Conservation (phyloP, 2,797 vertebrate genomes). For the Holocentrus rufus region DNA sequence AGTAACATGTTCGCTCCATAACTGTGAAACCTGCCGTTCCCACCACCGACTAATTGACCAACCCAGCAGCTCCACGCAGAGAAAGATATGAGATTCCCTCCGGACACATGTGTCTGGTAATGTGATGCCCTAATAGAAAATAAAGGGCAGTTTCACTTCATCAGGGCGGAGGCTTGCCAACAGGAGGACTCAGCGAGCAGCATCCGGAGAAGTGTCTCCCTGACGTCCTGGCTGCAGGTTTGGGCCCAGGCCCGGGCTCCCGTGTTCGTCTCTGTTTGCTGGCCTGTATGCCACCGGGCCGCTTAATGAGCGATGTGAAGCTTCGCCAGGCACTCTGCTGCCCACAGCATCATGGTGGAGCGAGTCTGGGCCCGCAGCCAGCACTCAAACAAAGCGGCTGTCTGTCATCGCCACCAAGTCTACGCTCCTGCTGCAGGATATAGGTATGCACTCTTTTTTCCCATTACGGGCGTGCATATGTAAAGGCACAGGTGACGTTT, state of each 20-base stretch:
- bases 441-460: constrained; percentile 44
- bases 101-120: neutral
- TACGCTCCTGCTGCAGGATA: constrained; percentile 34
- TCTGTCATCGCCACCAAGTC: constrained; percentile 51
- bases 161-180: neutral
- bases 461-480: constrained; percentile 19
- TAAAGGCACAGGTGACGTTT: constrained; percentile 8
- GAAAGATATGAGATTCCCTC: neutral
- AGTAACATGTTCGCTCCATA: constrained; percentile 21
- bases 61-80: neutral
- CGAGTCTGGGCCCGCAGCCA: constrained; percentile 62
- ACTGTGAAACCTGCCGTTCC: neutral
- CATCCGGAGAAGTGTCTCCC: constrained; percentile 6
- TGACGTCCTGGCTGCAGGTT: neutral
- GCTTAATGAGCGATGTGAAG: constrained; percentile 72
- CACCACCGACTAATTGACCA: constrained; percentile 10
- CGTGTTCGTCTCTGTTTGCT: constrained; percentile 50
- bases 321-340: constrained; percentile 66
- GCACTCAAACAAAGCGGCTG: constrained; percentile 48
- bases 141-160: neutral
- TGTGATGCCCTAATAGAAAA: neutral
- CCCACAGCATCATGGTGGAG: constrained; percentile 62
- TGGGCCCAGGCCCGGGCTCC: constrained; percentile 11
- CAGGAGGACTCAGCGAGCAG: no score
- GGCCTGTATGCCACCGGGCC: constrained; percentile 54